Conservation (phyloP, 2,888 invertebrate genomes). For the Amphipyra tragopoginis region DNA sequence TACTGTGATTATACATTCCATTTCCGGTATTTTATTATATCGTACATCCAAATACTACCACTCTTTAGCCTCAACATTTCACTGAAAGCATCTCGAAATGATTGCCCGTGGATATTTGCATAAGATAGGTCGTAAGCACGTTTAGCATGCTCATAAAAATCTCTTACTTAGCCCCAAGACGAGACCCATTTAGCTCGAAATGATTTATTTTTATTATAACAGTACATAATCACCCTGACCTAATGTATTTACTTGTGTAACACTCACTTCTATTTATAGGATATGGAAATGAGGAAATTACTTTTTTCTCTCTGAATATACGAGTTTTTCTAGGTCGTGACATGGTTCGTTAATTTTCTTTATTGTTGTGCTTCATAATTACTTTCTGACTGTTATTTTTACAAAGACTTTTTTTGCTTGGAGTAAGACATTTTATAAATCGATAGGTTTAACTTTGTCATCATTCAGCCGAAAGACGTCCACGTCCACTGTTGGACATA, state of each 20-base stretch:
- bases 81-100: neutral
- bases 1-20: too few species aligned
- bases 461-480: too few species aligned
- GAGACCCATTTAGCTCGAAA: conserved; percentile 24
- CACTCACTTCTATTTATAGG: conserved; percentile 36
- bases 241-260: conserved; percentile 42
- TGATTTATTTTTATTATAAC: conserved; percentile 43
- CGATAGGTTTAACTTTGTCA: conserved; percentile 1
- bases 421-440: neutral
- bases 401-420: neutral
- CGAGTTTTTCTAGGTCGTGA: conserved; percentile 31
- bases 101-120: conserved; percentile 6
- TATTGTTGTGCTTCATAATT: conserved; percentile 39
- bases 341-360: conserved; percentile 37
- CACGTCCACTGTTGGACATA: too few species aligned
- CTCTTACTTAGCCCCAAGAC: conserved; percentile 10
- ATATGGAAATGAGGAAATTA: conserved; percentile 40
- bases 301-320: conserved; percentile 21
- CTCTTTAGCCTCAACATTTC: neutral
- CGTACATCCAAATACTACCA: neutral
- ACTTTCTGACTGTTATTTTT: conserved; percentile 18
- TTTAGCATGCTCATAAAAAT: conserved; percentile 22
- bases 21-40: too few species aligned
- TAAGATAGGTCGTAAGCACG: conserved; percentile 7
- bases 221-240: conserved; percentile 27